Percentiles rank a stretch among this genome's conserved stretches.
Evolutionary conservation across 2,888 invertebrate genomes (phyloP).

Genomic region (Diarsia dahlii): DNA sequence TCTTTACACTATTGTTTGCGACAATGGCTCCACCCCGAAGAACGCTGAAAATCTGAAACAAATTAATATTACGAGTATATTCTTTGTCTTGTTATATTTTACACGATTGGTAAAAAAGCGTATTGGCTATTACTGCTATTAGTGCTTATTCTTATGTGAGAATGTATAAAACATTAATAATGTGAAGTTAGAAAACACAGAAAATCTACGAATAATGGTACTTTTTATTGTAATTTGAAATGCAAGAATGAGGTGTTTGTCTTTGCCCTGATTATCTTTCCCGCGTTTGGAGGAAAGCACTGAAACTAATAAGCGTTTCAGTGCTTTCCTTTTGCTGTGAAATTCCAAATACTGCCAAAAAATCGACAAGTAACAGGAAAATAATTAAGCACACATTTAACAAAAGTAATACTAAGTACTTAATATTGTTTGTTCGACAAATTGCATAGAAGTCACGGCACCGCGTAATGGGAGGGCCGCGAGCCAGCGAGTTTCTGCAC

Average conservation of each 20-base stretch:
- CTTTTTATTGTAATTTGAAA: background rate
- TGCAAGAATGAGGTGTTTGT: background rate
- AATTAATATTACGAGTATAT: no score
- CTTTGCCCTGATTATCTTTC: background rate
- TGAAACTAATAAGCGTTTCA: no score
- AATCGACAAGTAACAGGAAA: background rate
- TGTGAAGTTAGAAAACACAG: background rate
- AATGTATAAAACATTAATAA: background rate
- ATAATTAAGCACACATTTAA: background rate
- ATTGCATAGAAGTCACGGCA: conserved; percentile 63
- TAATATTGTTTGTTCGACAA: conserved; percentile 50
- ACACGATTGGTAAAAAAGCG: background rate
- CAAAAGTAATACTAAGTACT: conserved; percentile 28
- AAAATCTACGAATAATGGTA: background rate
- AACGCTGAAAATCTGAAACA: background rate
- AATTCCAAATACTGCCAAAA: background rate
- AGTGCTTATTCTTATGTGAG: background rate
- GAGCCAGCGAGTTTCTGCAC: conserved; percentile 63
- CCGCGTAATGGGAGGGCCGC: conserved; percentile 44
- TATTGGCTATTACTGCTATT: background rate
- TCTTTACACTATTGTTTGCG: background rate
- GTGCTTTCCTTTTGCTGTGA: no score
- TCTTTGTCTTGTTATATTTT: background rate
- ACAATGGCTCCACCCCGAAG: background rate
- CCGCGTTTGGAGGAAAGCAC: background rate